Percentiles rank a stretch among this genome's conserved stretches.
Conservation (phyloP, 2,113 vertebrate species). For the Tamias sibiricus region DNA sequence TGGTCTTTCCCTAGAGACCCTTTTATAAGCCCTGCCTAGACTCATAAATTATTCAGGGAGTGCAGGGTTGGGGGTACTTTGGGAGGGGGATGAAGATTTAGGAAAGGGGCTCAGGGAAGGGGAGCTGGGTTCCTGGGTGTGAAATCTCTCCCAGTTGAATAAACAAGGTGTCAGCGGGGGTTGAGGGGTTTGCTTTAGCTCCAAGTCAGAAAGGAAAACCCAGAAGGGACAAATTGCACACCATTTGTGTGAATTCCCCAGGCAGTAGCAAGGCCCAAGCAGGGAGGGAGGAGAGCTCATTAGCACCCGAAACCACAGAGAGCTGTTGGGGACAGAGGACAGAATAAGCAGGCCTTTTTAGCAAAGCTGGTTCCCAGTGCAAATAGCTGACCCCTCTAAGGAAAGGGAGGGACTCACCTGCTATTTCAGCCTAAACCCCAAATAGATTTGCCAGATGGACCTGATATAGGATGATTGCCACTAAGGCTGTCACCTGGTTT, state of each 20-base stretch:
- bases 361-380: background rate
- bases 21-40: constrained; percentile 80
- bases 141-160: constrained; percentile 90
- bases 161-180: constrained; percentile 85
- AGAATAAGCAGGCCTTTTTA: background rate
- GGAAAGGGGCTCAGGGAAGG: constrained; percentile 47
- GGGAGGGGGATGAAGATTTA: constrained; percentile 14
- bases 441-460: background rate
- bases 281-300: constrained; percentile 22
- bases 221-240: constrained; percentile 89
- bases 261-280: constrained; percentile 45
- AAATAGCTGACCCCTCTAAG: background rate
- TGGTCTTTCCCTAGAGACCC: constrained; percentile 62
- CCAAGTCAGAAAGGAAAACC: constrained; percentile 89
- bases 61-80: background rate
- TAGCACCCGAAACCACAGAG: constrained; percentile 12
- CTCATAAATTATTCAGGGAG: constrained; percentile 75
- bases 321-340: background rate
- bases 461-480: background rate
- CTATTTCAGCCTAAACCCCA: constrained; percentile 44
- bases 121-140: constrained; percentile 71
- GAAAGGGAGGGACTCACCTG: background rate
- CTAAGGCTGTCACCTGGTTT: background rate
- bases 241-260: constrained; percentile 89
- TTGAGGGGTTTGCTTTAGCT: constrained; percentile 79